A percentile compares a stretch with the other conserved stretches of the same genome.
Conservation (phyloP, 2,888 invertebrate genomes). For the Hylaea fasciaria region DNA sequence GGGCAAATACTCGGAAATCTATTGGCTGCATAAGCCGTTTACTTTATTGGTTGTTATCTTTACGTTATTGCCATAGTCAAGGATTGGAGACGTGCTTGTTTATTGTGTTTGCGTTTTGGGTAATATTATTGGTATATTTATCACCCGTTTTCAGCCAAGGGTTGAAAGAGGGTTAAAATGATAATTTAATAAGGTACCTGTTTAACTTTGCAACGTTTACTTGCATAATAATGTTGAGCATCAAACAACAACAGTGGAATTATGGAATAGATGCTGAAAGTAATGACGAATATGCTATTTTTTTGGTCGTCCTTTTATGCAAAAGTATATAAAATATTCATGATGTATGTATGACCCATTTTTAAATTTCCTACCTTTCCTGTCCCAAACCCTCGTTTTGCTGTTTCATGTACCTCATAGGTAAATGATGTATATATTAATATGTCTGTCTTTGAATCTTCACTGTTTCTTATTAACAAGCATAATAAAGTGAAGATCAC, state of each 20-base stretch:
- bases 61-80: background rate
- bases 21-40: background rate
- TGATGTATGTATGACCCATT: slow-evolving; percentile 16
- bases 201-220: no score
- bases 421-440: no score
- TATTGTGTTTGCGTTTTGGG: background rate
- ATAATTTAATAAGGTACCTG: no score
- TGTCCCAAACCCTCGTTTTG: slow-evolving; percentile 2
- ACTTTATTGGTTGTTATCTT: slow-evolving; percentile 2
- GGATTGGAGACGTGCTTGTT: background rate
- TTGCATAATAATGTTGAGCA: no score
- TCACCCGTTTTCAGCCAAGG: no score
- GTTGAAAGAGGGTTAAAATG: no score
- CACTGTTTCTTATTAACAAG: background rate
- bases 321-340: slow-evolving; percentile 14
- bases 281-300: background rate
- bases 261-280: no score
- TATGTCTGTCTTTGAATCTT: background rate
- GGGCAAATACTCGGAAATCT: slow-evolving; percentile 11
- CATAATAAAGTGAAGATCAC: no score
- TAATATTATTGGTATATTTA: no score
- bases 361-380: slow-evolving; percentile 21
- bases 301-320: slow-evolving; percentile 1
- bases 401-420: background rate
- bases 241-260: background rate